Conservation (phyloP, 2,113 vertebrate species). For the Thinocorus orbignyianus region DNA sequence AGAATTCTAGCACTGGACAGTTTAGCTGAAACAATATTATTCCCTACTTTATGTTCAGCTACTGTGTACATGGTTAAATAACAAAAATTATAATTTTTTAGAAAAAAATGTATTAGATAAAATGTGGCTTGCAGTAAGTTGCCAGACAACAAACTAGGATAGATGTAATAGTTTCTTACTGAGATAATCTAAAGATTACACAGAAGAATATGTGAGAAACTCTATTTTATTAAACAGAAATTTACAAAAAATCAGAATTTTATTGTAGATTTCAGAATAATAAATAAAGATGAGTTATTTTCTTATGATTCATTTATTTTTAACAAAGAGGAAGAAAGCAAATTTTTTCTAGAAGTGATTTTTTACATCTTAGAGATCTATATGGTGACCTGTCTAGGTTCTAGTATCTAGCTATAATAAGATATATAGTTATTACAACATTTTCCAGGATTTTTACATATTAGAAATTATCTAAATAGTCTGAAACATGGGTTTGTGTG, state of each 20-base stretch:
- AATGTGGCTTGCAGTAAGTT: background rate
- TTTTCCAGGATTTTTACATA: background rate
- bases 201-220: background rate
- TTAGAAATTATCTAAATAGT: background rate
- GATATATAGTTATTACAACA: background rate
- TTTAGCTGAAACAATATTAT: background rate
- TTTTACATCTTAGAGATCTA: background rate
- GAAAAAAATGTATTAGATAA: background rate
- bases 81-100: background rate
- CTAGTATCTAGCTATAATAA: background rate
- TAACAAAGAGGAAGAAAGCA: background rate
- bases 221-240: background rate
- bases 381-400: background rate
- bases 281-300: background rate
- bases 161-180: background rate
- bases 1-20: background rate
- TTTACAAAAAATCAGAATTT: background rate
- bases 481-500: background rate
- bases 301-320: background rate
- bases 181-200: slow-evolving; percentile 18
- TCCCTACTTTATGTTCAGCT: background rate
- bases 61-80: background rate
- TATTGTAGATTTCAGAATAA: background rate
- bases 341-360: background rate
- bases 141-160: background rate